phyloP scores from a whole-genome alignment of 2,888 invertebrate genomes.

The Crossocerus cetratus region DNA sequence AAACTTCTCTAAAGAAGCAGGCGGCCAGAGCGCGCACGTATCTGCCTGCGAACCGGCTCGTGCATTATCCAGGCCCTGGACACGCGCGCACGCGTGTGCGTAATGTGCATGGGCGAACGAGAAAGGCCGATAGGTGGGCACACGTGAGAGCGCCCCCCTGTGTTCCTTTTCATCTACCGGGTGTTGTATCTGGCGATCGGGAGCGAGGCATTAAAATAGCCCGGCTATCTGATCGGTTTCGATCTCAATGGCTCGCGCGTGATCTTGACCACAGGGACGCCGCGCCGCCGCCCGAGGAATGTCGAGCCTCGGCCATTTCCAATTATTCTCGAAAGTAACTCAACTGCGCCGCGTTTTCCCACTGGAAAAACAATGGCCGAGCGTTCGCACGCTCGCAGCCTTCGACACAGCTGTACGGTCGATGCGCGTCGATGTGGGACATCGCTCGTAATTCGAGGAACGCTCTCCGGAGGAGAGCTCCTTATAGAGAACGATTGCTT shows the following conservation, averaged over 20 bases:
- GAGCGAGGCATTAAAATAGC: too few species aligned
- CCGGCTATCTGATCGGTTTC: too few species aligned
- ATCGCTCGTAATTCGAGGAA: slow-evolving; percentile 1
- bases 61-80: slow-evolving; percentile 49
- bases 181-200: slow-evolving; percentile 24
- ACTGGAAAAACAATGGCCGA: too few species aligned
- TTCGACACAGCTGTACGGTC: too few species aligned
- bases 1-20: slow-evolving; percentile 51
- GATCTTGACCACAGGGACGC: too few species aligned
- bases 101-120: slow-evolving; percentile 60
- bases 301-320: too few species aligned
- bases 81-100: slow-evolving; percentile 51
- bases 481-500: neutral
- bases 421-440: neutral
- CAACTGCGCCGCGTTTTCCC: too few species aligned
- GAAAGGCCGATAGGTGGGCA: slow-evolving; percentile 60
- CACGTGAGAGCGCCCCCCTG: slow-evolving; percentile 43
- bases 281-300: too few species aligned
- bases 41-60: slow-evolving; percentile 40
- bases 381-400: neutral
- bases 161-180: slow-evolving; percentile 50
- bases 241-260: too few species aligned
- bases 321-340: too few species aligned
- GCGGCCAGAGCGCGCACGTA: slow-evolving; percentile 22
- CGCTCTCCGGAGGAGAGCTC: neutral